Evolutionary conservation across 2,797 vertebrate genomes (phyloP), one percentile per base, ranked within the genome.

Genomic region (Avahi laniger): DNA sequence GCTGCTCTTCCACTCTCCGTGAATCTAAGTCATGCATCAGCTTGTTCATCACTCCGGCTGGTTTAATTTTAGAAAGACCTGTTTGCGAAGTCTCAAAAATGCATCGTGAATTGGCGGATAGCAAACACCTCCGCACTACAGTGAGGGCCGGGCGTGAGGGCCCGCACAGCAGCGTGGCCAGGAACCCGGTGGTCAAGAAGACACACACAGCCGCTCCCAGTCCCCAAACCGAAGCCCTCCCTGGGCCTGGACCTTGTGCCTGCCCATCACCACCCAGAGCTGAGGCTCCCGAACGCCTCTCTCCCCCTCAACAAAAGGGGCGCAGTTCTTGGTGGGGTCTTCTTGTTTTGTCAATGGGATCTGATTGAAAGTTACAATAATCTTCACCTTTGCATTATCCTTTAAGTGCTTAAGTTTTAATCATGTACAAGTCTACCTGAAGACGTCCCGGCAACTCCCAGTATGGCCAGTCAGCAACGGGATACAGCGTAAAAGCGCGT

Each of bases 341-440:
- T 59, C 78, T 54, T 89, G 97, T 96, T 87, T 96, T 94, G 97
- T 98, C 98, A 96, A 86, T 86, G 86, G 95, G 96, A 98, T 98
- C 97, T 93, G 96, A 97, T 93, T 41, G 93, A 93, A 98, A 98
- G 96, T 95, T 94, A 95, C 97, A 97, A 94, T 95, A 97, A 97
- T 98, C 98, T 96, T 97, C 75, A 89, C 97, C 97, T 97, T 96
- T 41, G 92, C 86, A 70, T 92, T 97, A 97, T 97, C 98, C 98
- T 98, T 97, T 95, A 97, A 98, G 97, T 75, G 94, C 96, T 97
- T 91, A 97, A 93, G 98, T 98, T 98, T 98, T 98, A 98, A 98
- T 98, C 98, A 98, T 97, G 97, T 97, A 97, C 96, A 57, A 92
- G 97, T 98, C 98, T 97, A 98, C 98, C 98, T 98, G 98, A 97